phyloP scores from a whole-genome alignment of 2,113 vertebrate species.

The Pygoscelis antarcticus region DNA sequence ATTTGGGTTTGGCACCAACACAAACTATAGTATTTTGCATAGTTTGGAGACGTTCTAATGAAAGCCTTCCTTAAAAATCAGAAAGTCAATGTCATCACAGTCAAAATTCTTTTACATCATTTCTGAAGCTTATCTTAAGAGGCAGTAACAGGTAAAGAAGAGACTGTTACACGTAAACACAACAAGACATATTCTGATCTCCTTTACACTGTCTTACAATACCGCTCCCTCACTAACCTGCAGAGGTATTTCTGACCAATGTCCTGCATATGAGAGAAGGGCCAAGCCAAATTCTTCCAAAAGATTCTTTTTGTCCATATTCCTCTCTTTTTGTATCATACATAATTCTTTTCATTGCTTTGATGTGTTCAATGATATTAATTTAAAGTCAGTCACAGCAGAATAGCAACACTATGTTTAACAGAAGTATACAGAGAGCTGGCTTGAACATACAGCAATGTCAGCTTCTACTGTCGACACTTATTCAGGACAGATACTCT shows the following conservation, averaged over 20 bases:
- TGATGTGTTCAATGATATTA: conserved; percentile 34
- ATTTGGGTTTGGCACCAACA: conserved; percentile 48
- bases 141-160: background rate
- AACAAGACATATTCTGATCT: background rate
- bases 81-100: background rate
- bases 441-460: conserved; percentile 47
- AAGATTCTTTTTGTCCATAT: background rate
- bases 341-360: conserved; percentile 14
- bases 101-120: background rate
- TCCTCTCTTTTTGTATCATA: background rate
- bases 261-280: background rate
- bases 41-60: conserved; percentile 9
- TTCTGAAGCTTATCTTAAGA: background rate
- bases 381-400: conserved; percentile 45
- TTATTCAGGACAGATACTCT: conserved; percentile 71
- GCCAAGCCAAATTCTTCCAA: background rate
- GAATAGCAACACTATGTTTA: conserved; percentile 44
- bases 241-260: background rate
- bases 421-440: conserved; percentile 37
- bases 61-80: conserved; percentile 16
- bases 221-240: background rate
- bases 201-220: background rate
- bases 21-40: background rate
- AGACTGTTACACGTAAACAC: background rate
- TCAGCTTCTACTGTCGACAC: conserved; percentile 46